Evolutionary conservation across 2,113 vertebrate genomes (phyloP).

Genomic region (Strigops habroptila): DNA sequence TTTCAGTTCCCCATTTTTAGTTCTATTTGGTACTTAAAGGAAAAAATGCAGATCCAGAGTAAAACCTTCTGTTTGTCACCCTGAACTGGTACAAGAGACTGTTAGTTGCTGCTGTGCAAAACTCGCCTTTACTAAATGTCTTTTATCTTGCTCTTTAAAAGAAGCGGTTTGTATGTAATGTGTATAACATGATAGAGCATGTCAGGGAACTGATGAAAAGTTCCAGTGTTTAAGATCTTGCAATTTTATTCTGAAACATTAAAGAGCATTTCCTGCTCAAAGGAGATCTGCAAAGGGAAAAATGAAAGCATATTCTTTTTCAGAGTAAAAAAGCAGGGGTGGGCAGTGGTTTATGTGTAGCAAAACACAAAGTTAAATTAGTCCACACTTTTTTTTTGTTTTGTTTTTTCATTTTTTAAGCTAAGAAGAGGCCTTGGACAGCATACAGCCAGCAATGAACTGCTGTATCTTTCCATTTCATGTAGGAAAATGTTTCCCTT

Average conservation of each 20-base stretch:
- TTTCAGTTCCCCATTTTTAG: neutral
- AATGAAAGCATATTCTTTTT: neutral
- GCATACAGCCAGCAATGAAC: neutral
- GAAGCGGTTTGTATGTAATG: accelerated
- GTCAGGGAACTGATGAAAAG: neutral
- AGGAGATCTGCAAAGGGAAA: neutral
- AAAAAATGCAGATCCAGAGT: neutral
- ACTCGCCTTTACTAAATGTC: neutral
- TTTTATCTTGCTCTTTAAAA: neutral
- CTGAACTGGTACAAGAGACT: neutral
- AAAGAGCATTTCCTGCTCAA: neutral
- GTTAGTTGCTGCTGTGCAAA: neutral
- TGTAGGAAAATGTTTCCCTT: neutral
- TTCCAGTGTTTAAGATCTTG: neutral
- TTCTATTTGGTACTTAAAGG: neutral
- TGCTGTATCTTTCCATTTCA: neutral
- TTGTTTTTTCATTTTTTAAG: neutral
- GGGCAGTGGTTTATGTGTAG: neutral
- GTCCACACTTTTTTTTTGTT: neutral
- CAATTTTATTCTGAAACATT: neutral
- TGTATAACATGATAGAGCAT: neutral
- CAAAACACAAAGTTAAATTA: neutral
- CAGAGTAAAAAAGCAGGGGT: neutral
- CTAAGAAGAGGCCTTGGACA: neutral
- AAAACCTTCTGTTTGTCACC: neutral